phyloP scores from a whole-genome alignment of 1,140 invertebrate genomes.

The Caligus rogercresseyi region DNA sequence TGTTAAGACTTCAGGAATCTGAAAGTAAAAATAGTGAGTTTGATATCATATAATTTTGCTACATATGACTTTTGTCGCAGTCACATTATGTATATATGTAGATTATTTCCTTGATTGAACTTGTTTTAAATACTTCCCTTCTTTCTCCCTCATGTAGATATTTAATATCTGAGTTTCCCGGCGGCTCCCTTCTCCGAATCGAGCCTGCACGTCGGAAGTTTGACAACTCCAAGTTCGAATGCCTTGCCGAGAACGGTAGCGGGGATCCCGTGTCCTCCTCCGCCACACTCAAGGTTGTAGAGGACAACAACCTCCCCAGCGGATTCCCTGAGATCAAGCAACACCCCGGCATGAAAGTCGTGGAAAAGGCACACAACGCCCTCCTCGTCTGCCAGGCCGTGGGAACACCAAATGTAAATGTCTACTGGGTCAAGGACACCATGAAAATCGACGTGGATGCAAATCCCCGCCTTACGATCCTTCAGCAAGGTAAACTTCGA shows the following conservation, averaged over 20 bases:
- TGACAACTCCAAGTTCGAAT: constrained; percentile 81
- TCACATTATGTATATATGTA: too few species aligned
- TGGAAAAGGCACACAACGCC: constrained; percentile 82
- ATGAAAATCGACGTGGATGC: constrained; percentile 55
- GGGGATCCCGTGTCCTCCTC: constrained; percentile 77
- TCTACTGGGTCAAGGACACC: constrained; percentile 80
- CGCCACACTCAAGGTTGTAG: constrained; percentile 43
- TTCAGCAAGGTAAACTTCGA: constrained; percentile 21
- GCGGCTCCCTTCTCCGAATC: constrained; percentile 69
- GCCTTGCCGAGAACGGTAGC: constrained; percentile 86
- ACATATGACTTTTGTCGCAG: too few species aligned
- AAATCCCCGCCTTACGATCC: constrained; percentile 12
- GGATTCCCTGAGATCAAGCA: constrained; percentile 79
- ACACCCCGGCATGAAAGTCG: constrained; percentile 65
- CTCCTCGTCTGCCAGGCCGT: constrained; percentile 66
- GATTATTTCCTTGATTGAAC: too few species aligned
- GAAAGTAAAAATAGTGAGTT: too few species aligned
- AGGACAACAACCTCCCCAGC: constrained; percentile 59
- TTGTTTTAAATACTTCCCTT: too few species aligned
- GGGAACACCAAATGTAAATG: constrained; percentile 62
- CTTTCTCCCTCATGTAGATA: too few species aligned
- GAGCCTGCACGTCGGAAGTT: constrained; percentile 62
- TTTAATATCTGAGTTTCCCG: constrained; percentile 33
- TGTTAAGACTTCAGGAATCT: too few species aligned
- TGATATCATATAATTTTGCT: too few species aligned